Percentiles rank a stretch among this genome's conserved stretches.
phyloP scores from a whole-genome alignment of 2,113 vertebrate species.

The Cichladusa arquata region DNA sequence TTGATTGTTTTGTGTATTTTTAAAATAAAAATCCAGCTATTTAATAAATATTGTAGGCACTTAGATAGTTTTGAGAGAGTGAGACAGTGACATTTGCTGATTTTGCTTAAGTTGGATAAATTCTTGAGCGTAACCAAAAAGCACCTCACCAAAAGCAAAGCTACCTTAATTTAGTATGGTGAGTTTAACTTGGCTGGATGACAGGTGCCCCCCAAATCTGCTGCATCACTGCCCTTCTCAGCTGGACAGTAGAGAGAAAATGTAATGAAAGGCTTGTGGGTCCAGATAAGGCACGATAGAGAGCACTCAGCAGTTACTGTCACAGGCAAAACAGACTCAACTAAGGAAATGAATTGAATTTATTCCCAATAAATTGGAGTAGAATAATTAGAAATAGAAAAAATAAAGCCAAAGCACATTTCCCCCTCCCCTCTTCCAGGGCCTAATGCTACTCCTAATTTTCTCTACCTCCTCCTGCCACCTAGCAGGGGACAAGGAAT shows the following conservation, averaged over 20 bases:
- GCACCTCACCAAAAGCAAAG: background rate
- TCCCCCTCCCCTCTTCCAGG: background rate
- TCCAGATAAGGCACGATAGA: background rate
- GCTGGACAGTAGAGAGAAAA: background rate
- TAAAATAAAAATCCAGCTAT: background rate
- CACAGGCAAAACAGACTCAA: accelerated
- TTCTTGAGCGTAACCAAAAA: background rate
- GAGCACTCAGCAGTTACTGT: background rate
- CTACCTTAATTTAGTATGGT: background rate
- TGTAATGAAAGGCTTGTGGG: background rate
- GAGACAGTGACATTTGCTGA: background rate
- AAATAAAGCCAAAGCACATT: background rate
- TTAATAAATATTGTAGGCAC: background rate
- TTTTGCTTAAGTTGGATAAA: background rate
- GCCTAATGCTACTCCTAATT: background rate
- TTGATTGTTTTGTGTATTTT: background rate
- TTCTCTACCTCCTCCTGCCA: accelerated
- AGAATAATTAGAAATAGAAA: background rate
- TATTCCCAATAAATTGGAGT: background rate
- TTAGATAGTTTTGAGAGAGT: background rate
- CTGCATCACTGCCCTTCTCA: background rate
- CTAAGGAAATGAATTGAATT: background rate
- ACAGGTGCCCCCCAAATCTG: background rate
- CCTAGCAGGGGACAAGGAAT: accelerated
- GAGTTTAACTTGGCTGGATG: background rate